Evolutionary conservation across 2,113 vertebrate species (phyloP), one percentile per base, ranked within the genome.

Genomic region (Perca fluviatilis): DNA sequence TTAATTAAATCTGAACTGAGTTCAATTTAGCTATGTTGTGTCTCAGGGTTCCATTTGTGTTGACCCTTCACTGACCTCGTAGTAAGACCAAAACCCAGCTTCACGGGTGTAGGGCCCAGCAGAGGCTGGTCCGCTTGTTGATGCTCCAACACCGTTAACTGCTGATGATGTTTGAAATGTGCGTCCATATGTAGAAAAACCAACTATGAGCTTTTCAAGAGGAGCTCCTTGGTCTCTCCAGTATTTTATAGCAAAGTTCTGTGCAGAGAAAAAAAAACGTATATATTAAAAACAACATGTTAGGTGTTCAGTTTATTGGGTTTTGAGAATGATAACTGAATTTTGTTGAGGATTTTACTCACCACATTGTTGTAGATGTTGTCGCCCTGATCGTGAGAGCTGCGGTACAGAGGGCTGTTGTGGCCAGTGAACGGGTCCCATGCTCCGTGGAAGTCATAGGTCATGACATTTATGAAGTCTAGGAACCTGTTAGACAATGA

Each of bases 381-480:
- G 0, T 84, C 13, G 8, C 91, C 92, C 0, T 80, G 14, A 16
- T 94, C 94, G 0, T 53, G n/a, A 19, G 89, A 79, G 13, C 95
- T 87, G 4, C 49, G 79, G 77, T 86, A 95, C 21, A 97, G 88
- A 43, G 95, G 94, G 66, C 95, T 96, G 89, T 96, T 83, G 6
- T 96, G 95, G 23, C 95, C 94, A 4, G 95, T 95, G 69, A 88
- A 69, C 8, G 12, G 66, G 30, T 95, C 93, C 93, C 91, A 95
- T 19, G 94, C 83, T 57, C 95, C 94, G 1, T 94, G 94, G 79
- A 96, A 90, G 79, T 97, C 96, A 5, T 95, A 96, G 13, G 94
- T 90, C 95, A 96, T 94, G 11, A 96, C 88, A 77, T 90, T 96
- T 57, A 96, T 84, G 61, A 96, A 95, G 68, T 96, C 95, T 61